Percentiles rank a stretch among this genome's conserved stretches.
phyloP scores from a whole-genome alignment of 1,140 invertebrate species.

The Meloidogyne exigua region DNA sequence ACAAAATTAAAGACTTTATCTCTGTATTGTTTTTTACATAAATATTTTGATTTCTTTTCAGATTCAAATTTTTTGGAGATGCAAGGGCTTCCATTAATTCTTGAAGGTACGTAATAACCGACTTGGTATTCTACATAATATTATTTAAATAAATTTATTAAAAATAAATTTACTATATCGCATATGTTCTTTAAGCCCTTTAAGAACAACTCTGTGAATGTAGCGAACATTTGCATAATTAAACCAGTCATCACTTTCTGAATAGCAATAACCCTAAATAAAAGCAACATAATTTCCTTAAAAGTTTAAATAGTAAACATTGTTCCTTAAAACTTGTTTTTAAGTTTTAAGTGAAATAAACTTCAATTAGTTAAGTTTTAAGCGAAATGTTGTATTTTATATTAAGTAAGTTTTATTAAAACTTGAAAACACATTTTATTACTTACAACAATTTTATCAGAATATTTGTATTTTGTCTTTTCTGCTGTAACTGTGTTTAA shows the following conservation, averaged over 20 bases:
- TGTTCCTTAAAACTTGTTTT: too few species aligned
- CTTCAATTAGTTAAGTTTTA: too few species aligned
- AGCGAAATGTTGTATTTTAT: too few species aligned
- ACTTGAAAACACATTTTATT: neutral
- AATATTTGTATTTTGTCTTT: conserved; percentile 5
- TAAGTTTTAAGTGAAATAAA: too few species aligned
- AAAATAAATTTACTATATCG: conserved; percentile 9
- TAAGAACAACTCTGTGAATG: conserved; percentile 12
- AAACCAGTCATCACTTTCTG: too few species aligned
- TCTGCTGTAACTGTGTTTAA: neutral
- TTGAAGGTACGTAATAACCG: conserved; percentile 6
- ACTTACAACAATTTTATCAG: neutral
- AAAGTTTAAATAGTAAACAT: too few species aligned
- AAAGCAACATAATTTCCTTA: too few species aligned
- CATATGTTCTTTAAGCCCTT: neutral
- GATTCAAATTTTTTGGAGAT: neutral
- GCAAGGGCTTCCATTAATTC: neutral
- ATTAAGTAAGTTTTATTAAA: too few species aligned
- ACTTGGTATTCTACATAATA: conserved; percentile 13
- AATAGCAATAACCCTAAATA: too few species aligned
- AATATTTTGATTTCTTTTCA: too few species aligned
- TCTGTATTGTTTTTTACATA: neutral
- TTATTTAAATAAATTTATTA: neutral
- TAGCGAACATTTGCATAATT: conserved; percentile 11
- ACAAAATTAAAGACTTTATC: conserved; percentile 16